Evolutionary conservation across 2,888 invertebrate genomes (phyloP), one percentile per base, ranked within the genome.

Genomic region (Drosophila meridiana): DNA sequence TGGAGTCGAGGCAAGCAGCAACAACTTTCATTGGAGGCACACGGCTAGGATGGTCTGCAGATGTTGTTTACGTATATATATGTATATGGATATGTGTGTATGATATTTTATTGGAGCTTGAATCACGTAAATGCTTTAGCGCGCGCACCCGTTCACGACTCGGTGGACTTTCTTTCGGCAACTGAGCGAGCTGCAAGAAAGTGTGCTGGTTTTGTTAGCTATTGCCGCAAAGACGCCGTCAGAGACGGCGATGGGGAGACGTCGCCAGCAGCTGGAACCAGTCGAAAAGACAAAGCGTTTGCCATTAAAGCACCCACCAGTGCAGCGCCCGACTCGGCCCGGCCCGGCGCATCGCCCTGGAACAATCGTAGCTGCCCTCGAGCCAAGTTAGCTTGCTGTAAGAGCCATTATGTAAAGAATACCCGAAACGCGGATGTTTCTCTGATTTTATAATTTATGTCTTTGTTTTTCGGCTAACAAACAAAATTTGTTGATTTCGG

Each of bases 121-220:
- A 61, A 52, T 63, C 58, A 30, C 56, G 56, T 48, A 57, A 66
- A 57, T 36, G 55, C 48, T 76, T 76, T 69, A 58, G 67, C 68
- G 73, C 77, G 67, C 75, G 60, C 64, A 38, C 38, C 68, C 81
- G 79, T 74, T 83, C 85, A 87, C 87, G 87, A 81, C 73, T 80
- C 78, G 83, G 82, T 83, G 71, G 92, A 92, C 92, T 92, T 92
- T 92, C 92, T 93, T 92, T 92, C 84, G 85, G 87, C 87, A 84
- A 92, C 92, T 93, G 91, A 91, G 87, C 92, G 87, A 85, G 81
- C 80, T 80, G 76, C 91, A 92, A 83, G 92, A 92, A 92, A 93
- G 92, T 92, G 89, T 85, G 91, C 90, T 92, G 91, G 90, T 92
- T 93, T 92, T 92, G 90, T 92, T 87, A 34, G 52, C 52, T 52